Evolutionary conservation across 2,888 invertebrate genomes (phyloP).

Genomic region (Campoplex capitator): DNA sequence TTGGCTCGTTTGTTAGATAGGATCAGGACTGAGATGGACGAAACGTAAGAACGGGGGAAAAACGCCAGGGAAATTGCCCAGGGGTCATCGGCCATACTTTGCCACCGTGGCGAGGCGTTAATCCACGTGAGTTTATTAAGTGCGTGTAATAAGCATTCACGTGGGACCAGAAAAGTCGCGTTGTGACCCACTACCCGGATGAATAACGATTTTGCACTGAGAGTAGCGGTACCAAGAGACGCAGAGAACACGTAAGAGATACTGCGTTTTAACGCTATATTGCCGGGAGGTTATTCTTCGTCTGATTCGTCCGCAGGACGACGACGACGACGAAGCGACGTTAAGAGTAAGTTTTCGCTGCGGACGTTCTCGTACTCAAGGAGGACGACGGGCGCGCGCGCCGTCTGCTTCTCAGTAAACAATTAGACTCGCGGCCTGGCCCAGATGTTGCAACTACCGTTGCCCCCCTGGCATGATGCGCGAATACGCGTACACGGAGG

Average conservation of each 20-base stretch:
- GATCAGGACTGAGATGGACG: neutral
- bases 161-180: slow-evolving; percentile 40
- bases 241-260: slow-evolving; percentile 10
- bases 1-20: neutral
- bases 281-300: slow-evolving; percentile 6
- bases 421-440: slow-evolving; percentile 75
- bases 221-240: slow-evolving; percentile 67
- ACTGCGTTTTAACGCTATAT: slow-evolving; percentile 11
- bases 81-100: slow-evolving; percentile 2
- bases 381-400: slow-evolving; percentile 43
- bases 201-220: slow-evolving; percentile 65
- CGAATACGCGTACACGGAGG: slow-evolving; percentile 44
- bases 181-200: slow-evolving; percentile 70
- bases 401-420: slow-evolving; percentile 75
- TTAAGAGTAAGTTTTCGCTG: slow-evolving; percentile 58
- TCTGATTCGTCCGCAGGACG: slow-evolving; percentile 54
- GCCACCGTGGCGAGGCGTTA: slow-evolving; percentile 25
- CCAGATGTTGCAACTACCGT: slow-evolving; percentile 76
- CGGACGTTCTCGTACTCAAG: slow-evolving; percentile 44
- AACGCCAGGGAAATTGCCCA: neutral
- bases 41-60: neutral
- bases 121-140: slow-evolving; percentile 42
- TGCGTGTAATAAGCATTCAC: slow-evolving; percentile 39
- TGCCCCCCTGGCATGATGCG: slow-evolving; percentile 62
- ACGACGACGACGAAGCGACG: slow-evolving; percentile 56